Evolutionary conservation across 2,113 vertebrate species (phyloP), one percentile per base, ranked within the genome.

Genomic region (Thermophis baileyi): DNA sequence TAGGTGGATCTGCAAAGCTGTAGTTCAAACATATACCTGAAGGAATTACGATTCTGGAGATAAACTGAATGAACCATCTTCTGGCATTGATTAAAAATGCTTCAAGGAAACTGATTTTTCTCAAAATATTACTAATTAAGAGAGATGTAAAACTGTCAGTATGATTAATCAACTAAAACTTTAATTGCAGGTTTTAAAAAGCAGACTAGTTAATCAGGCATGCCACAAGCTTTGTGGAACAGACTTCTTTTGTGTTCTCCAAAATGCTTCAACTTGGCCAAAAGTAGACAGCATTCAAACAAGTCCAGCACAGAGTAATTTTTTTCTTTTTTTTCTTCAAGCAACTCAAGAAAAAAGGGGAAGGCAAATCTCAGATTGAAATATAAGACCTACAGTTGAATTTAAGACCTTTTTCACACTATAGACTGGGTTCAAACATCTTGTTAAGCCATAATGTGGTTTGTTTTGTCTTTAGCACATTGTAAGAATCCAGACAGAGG

Each of bases 101-200:
- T 85, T 89, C 63, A 85, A 89, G 92, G 50, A 92, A 74, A 89
- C 51, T 81, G 30, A 51, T 85, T 89, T 89, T n/a, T 40, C 27
- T 55, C 63, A 85, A 81, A 93, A 85, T 90, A 93, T 85, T 47
- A 93, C 92, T 50, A 90, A 93, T 93, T 85, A 93, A 89, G 53
- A 90, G 88, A 92, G 57, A 25, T 89, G 69, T 89, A 86, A 89
- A 89, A 89, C 85, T 92, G 88, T 92, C 92, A 89, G 88, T 57
- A 40, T 86, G 88, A 90, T 93, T 89, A 93, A 89, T 85, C 53
- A 49, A 90, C 44, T 49, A 27, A 40, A 89, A n/a, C 87, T 40
- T 86, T 85, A 49, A 85, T 57, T 85, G 51, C 69, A 57, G 51
- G 14, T 86, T 81, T 92, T 47, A 54, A 85, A 81, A 89, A 85